These are phyloP conservation scores for Amphipyra tragopoginis DNA, from an alignment of 2,888 invertebrate species.

Conservation along the genomic window DNA sequence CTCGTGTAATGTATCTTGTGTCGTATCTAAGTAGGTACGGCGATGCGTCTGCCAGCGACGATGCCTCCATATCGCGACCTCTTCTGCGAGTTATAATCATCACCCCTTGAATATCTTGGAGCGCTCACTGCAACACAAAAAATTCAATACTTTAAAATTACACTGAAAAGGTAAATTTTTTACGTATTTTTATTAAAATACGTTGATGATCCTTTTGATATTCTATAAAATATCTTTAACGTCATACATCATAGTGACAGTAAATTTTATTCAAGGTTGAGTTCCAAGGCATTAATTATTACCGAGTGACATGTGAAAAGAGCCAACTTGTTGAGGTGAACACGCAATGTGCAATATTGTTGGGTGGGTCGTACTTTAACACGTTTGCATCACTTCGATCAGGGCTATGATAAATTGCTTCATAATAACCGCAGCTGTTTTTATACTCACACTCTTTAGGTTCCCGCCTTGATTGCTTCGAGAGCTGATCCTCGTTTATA, in stretches of 20 bases:
- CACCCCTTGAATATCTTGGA: slow-evolving; percentile 61
- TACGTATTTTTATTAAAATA: neutral
- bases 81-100: slow-evolving; percentile 66
- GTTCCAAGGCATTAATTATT: slow-evolving; percentile 14
- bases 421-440: slow-evolving; percentile 1
- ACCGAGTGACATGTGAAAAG: slow-evolving; percentile 29
- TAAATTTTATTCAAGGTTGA: slow-evolving; percentile 8
- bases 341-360: slow-evolving; percentile 22
- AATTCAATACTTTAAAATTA: neutral
- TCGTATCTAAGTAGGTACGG: slow-evolving; percentile 75
- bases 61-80: slow-evolving; percentile 59
- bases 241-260: slow-evolving; percentile 7
- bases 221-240: neutral
- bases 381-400: slow-evolving; percentile 5
- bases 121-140: slow-evolving; percentile 51
- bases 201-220: neutral
- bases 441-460: slow-evolving; percentile 71
- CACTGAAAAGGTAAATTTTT: neutral
- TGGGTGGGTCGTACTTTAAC: slow-evolving; percentile 1
- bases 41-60: slow-evolving; percentile 68
- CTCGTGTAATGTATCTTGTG: slow-evolving; percentile 75
- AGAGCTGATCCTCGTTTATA: slow-evolving; percentile 51
- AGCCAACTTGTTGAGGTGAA: slow-evolving; percentile 13
- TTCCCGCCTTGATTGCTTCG: slow-evolving; percentile 64
- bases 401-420: slow-evolving; percentile 1